Evolutionary conservation across 2,888 invertebrate genomes (phyloP), one percentile per base, ranked within the genome.

Genomic region (Xestia c-nigrum): DNA sequence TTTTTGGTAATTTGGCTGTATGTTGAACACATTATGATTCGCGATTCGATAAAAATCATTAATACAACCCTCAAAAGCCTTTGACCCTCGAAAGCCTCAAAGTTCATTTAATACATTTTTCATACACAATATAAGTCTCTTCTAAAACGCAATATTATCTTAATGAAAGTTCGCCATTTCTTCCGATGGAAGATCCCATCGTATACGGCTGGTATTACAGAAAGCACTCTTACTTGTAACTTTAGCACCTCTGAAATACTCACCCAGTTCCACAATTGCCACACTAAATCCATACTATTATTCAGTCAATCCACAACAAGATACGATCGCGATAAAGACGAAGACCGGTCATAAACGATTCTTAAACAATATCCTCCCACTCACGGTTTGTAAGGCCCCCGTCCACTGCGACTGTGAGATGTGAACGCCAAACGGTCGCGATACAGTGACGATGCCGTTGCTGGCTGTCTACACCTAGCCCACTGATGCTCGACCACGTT

Each of bases 291-390:
- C 19, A 14, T 16, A 0, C 74, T 59, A 75, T 78, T 76, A 86
- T 72, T 74, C 46, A 80, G 72, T 50, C 84, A 83, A 84, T 83
- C 72, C 71, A 85, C 85, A 74, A 78, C 80, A 77, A 78, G 75
- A 83, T 87, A 77, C 83, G 73, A 80, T 78, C 63, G 14, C 61
- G 78, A 84, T 83, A 83, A 83, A 82, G 64, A 57, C 55, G 12
- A 57, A 55, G 65, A 74, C 31, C 50, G 64, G 75, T 76, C 78
- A 82, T 83, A 87, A 85, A 85, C 79, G 79, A 83, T 81, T 83
- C 83, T 87, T 83, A 86, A 86, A 85, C 83, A 88, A 84, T 87
- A 85, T 87, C 82, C 81, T 87, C 84, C 83, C 65, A 86, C 85
- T 89, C 82, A 67, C 80, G 76, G 84, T 70, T 80, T 81, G 79